A percentile compares a stretch with the other conserved stretches of the same genome.
Conservation (phyloP, 2,888 invertebrate species). For the Napeogenes sylphis region DNA sequence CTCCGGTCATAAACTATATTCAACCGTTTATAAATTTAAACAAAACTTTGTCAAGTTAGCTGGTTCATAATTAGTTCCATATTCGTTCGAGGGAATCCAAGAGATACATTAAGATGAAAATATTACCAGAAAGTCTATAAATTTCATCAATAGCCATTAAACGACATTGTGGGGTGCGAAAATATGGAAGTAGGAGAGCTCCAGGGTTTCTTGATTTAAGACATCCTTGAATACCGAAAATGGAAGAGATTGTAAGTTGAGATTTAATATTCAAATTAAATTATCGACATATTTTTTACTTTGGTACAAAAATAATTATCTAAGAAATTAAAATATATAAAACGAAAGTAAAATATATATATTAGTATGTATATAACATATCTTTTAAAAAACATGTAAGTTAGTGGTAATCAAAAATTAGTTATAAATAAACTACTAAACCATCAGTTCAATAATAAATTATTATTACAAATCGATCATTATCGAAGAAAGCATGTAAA, state of each 20-base stretch:
- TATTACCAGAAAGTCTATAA: constrained; percentile 73
- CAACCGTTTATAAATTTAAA: no score
- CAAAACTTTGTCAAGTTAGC: background rate
- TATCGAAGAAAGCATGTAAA: constrained; percentile 23
- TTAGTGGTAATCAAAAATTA: no score
- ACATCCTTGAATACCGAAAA: constrained; percentile 31
- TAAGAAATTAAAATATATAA: no score
- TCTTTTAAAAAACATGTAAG: no score
- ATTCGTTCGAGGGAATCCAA: constrained; percentile 29
- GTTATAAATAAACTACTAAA: no score
- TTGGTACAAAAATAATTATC: no score
- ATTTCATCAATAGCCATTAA: constrained; percentile 76
- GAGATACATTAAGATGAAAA: constrained; percentile 69
- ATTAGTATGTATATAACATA: no score
- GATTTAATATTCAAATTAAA: no score
- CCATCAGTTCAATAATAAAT: no score
- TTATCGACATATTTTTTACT: no score
- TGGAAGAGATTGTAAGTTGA: constrained; percentile 39
- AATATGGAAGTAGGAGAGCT: constrained; percentile 71
- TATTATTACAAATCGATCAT: constrained; percentile 4
- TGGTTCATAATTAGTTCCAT: constrained; percentile 11
- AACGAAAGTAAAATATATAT: no score
- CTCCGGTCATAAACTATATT: no score
- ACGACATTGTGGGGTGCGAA: constrained; percentile 72
- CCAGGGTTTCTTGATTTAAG: constrained; percentile 72